phyloP scores from a whole-genome alignment of 2,113 vertebrate species.

The Malaclemys terrapin region DNA sequence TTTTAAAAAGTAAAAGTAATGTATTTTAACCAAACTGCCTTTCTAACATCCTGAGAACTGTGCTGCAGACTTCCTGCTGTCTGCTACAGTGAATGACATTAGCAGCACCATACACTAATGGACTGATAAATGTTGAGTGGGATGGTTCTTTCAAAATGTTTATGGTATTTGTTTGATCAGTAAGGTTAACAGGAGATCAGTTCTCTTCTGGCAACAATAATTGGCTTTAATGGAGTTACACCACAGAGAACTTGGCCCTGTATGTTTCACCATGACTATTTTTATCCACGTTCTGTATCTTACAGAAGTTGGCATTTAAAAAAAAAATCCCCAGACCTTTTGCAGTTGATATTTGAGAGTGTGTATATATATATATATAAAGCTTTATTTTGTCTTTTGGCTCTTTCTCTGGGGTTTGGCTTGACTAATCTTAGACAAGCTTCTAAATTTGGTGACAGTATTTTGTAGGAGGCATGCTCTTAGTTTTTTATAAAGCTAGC shows the following conservation, averaged over 20 bases:
- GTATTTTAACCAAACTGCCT: not conserved
- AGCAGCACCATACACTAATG: not conserved
- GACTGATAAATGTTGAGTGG: accelerated
- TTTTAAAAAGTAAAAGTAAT: not conserved
- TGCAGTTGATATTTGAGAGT: accelerated
- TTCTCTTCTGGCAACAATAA: not conserved
- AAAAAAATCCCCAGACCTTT: not conserved
- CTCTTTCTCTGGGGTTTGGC: not conserved
- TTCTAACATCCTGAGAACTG: not conserved
- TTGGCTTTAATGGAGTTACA: not conserved
- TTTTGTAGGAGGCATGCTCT: not conserved
- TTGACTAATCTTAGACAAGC: not conserved
- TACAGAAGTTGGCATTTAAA: not conserved
- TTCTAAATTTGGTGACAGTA: not conserved
- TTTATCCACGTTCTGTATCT: not conserved
- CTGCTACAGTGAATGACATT: not conserved
- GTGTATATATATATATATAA: not conserved
- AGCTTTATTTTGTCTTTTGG: not conserved
- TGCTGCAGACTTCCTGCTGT: not conserved
- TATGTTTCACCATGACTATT: not conserved
- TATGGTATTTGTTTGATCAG: not conserved
- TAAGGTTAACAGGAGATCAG: not conserved
- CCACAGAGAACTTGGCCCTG: accelerated
- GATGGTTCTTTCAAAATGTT: accelerated
- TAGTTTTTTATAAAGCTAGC: not conserved